These are phyloP conservation scores for Panorpa germanica DNA, from an alignment of 2,888 invertebrate species.

Conservation along the genomic window DNA sequence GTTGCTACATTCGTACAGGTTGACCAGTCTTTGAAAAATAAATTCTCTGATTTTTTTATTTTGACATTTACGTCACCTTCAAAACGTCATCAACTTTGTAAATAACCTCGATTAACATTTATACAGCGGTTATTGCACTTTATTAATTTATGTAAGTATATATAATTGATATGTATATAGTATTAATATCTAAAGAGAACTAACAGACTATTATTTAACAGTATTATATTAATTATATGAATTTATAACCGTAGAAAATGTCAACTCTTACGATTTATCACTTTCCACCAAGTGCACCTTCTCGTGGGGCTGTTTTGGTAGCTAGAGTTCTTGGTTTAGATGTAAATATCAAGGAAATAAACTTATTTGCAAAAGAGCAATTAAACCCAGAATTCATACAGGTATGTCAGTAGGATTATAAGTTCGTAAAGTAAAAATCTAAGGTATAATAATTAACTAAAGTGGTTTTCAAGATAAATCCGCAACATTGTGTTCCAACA, in stretches of 20 bases:
- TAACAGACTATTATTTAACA: too few species aligned
- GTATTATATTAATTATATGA: too few species aligned
- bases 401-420: neutral
- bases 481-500: slow-evolving; percentile 47
- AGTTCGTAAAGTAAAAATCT: neutral
- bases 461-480: slow-evolving; percentile 40
- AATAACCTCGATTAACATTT: too few species aligned
- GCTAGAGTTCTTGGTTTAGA: slow-evolving; percentile 36
- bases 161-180: too few species aligned
- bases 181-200: too few species aligned
- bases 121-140: too few species aligned
- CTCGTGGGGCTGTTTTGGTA: slow-evolving; percentile 36
- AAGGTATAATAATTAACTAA: slow-evolving; percentile 5
- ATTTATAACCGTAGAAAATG: slow-evolving; percentile 9
- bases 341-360: slow-evolving; percentile 14
- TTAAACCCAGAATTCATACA: slow-evolving; percentile 30
- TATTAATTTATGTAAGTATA: too few species aligned
- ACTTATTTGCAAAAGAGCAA: slow-evolving; percentile 36
- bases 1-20: too few species aligned
- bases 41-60: too few species aligned
- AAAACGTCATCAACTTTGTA: too few species aligned
- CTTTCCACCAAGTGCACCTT: slow-evolving; percentile 39
- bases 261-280: slow-evolving; percentile 33
- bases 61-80: too few species aligned
- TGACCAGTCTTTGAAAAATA: too few species aligned